Evolutionary conservation across 1,140 invertebrate genomes (phyloP).

Genomic region (Linepithema humile): DNA sequence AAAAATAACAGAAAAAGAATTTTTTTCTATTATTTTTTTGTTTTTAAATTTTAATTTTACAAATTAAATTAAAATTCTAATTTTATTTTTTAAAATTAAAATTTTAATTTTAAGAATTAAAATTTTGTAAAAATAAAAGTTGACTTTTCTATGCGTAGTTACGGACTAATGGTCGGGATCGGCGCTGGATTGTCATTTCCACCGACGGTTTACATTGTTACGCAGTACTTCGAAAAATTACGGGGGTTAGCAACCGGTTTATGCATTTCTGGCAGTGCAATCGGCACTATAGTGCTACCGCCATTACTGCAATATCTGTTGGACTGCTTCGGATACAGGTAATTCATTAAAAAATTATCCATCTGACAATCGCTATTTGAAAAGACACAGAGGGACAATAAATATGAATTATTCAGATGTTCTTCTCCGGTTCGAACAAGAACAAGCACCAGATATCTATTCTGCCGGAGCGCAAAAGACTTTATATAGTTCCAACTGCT

Average conservation of each 20-base stretch:
- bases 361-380: not conserved
- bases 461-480: constrained; percentile 28
- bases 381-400: not conserved
- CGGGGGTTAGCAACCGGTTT: constrained; percentile 93
- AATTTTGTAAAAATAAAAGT: no score
- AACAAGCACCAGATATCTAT: constrained; percentile 37
- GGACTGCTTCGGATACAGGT: constrained; percentile 90
- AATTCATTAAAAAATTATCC: constrained; percentile 24
- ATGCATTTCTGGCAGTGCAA: constrained; percentile 93
- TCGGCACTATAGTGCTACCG: constrained; percentile 92
- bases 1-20: no score
- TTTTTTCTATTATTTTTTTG: no score
- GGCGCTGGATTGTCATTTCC: constrained; percentile 92
- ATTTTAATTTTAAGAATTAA: no score
- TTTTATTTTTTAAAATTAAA: no score
- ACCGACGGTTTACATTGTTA: constrained; percentile 95
- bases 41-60: no score
- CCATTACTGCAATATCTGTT: constrained; percentile 90
- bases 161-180: constrained; percentile 90
- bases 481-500: constrained; percentile 31
- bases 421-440: not conserved
- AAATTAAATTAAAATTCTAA: no score
- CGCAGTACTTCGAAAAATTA: constrained; percentile 92
- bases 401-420: constrained; percentile 33
- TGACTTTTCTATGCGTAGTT: constrained; percentile 85